Conservation (phyloP, 92 coral and sea anemone genomes). For the Bergia puertoricense region DNA sequence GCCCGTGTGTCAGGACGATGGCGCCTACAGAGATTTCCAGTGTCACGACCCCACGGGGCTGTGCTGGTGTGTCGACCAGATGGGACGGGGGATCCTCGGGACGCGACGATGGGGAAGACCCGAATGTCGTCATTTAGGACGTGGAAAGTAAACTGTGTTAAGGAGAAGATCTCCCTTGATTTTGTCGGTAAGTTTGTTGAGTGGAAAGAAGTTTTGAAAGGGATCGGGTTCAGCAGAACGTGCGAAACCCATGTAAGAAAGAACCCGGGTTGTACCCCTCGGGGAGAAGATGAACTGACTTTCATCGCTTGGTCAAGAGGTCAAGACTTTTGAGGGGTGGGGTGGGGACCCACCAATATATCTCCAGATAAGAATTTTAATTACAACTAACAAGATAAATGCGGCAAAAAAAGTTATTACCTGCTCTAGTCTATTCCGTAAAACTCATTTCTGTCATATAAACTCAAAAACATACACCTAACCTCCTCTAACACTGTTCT, state of each 20-base stretch:
- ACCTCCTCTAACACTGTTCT: too few species aligned
- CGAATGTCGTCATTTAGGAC: constrained; percentile 38
- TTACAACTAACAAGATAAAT: too few species aligned
- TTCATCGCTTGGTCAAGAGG: too few species aligned
- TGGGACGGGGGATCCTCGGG: constrained; percentile 74
- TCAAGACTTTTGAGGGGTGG: too few species aligned
- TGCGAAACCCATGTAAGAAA: neutral
- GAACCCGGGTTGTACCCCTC: too few species aligned
- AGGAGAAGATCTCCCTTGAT: neutral
- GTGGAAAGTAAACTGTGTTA: constrained; percentile 37
- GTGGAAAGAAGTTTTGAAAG: neutral
- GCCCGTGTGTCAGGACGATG: constrained; percentile 73
- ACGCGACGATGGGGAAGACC: constrained; percentile 80
- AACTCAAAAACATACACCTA: too few species aligned
- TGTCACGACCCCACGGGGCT: constrained; percentile 79
- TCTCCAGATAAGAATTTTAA: too few species aligned
- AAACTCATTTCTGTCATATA: too few species aligned
- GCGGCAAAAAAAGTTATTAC: too few species aligned
- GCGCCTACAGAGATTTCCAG: constrained; percentile 71
- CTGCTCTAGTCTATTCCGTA: too few species aligned
- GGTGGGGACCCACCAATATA: too few species aligned
- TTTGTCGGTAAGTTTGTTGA: neutral
- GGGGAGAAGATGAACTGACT: too few species aligned
- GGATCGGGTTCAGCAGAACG: neutral
- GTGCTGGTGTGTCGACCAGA: constrained; percentile 89